These are phyloP conservation scores for Sanderia malayensis DNA, from an alignment of 30 jellyfish, hydroid and myxozoan genomes.

Conservation along the genomic window DNA sequence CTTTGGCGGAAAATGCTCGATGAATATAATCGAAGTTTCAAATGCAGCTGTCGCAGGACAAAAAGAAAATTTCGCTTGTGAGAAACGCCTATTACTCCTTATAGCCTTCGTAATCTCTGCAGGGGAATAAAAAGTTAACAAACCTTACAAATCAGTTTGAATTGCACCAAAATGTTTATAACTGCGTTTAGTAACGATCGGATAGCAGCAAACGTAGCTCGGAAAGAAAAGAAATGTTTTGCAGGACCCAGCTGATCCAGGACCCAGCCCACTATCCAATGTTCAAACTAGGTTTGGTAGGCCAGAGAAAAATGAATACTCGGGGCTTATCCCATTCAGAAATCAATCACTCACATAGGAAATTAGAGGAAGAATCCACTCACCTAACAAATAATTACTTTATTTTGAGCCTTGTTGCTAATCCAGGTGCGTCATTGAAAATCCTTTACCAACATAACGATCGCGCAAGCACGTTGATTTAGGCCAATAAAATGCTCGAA, in stretches of 20 bases:
- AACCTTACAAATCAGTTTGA: background rate
- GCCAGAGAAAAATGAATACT: background rate
- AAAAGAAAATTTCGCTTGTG: background rate
- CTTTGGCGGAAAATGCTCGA: background rate
- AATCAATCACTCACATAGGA: background rate
- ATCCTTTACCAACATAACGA: background rate
- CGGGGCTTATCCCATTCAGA: background rate
- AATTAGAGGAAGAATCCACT: background rate
- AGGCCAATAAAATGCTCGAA: background rate
- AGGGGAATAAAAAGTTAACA: too few species aligned
- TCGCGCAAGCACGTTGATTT: background rate
- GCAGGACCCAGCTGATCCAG: slow-evolving; percentile 7
- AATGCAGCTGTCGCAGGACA: slow-evolving; percentile 11
- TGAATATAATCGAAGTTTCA: background rate
- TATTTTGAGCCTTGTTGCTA: background rate
- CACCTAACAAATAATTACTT: background rate
- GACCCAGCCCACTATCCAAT: background rate
- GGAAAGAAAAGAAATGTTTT: background rate
- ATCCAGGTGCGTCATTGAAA: background rate
- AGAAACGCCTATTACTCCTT: background rate
- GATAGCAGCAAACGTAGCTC: background rate
- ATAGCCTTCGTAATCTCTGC: too few species aligned
- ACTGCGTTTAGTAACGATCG: background rate
- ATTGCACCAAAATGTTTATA: background rate
- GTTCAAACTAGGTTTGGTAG: background rate